A percentile compares a stretch with the other conserved stretches of the same genome.
phyloP scores from a whole-genome alignment of 2,113 vertebrate genomes.

The Amphiprion percula region DNA sequence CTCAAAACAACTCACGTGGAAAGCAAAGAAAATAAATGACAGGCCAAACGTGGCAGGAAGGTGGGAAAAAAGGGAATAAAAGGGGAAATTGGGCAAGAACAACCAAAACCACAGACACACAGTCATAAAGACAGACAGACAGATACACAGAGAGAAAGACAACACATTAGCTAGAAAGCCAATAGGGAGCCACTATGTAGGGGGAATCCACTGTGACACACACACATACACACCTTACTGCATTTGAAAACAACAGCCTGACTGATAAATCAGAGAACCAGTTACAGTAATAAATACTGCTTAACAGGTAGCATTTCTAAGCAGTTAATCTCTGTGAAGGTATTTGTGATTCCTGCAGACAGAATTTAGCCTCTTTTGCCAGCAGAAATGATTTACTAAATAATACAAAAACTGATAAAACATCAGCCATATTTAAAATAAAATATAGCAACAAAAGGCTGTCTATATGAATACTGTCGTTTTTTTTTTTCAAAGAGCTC shows the following conservation, averaged over 20 bases:
- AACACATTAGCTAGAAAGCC: slow-evolving; percentile 83
- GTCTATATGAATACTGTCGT: neutral
- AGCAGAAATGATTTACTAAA: no score
- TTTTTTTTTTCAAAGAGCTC: neutral
- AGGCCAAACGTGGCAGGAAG: slow-evolving; percentile 41
- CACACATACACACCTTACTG: slow-evolving; percentile 62
- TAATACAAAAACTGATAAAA: no score
- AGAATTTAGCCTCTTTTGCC: no score
- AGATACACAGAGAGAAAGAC: slow-evolving; percentile 83
- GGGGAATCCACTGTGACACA: slow-evolving; percentile 77
- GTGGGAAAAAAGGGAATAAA: neutral
- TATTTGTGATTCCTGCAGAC: no score
- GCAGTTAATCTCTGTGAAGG: no score
- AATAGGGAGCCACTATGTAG: slow-evolving; percentile 73
- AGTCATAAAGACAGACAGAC: slow-evolving; percentile 77
- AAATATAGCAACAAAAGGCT: neutral
- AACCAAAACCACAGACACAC: slow-evolving; percentile 60
- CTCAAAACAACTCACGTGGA: slow-evolving; percentile 56
- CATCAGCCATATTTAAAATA: no score
- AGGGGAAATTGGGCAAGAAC: slow-evolving; percentile 23
- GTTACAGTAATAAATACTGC: slow-evolving; percentile 14
- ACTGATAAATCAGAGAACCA: slow-evolving; percentile 15
- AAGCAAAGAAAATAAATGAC: slow-evolving; percentile 57
- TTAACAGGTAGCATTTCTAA: slow-evolving; percentile 7
- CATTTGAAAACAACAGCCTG: slow-evolving; percentile 25